Base-by-base conservation (phyloP, 2,113 vertebrate genomes). In the Anoura caudifer region DNA sequence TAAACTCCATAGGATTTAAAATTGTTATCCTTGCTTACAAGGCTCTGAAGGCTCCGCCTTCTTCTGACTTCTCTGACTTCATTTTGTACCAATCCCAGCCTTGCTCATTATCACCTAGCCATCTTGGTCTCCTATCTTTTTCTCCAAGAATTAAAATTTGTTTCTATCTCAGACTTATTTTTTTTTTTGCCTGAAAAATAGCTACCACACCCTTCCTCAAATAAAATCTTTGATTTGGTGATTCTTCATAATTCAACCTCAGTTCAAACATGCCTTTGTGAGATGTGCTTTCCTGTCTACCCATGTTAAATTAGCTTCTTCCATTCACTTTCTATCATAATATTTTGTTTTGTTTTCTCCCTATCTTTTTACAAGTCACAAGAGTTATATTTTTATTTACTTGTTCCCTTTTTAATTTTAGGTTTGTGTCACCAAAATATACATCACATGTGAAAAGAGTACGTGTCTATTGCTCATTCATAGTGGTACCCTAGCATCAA, bases 91-190 rank as follows among this genome's bases (percentile, higher is more conserved):
- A 13, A 17, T n/a, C 15, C 5, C 33, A n/a, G 7, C 1, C 20
- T 52, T 70, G 14, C 1, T 61, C 13, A 19, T 54, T 45, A 24
- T 26, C 28, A 26, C 5, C 33, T 28, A 50, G 45, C 15, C n/a
- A 24, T 41, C 63, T 28, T 67, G 47, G 10, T 31, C 4, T 56
- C 17, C 15, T 33, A 7, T 67, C 0, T 65, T 82, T 65, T 81
- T 90, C 59, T 73, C 26, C 8, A 69, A 79, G 12, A 59, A 92
- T 36, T 77, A 33, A 81, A 61, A 38, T 33, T 93, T 85, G 17
- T 81, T 72, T 89, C 38, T 65, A 38, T 5, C 12, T 41, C 2
- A 61, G 52, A 54, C 6, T 69, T 82, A 0, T 54, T 88, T 84
- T 80, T 75, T 22, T 15, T 20, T n/a, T 26, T 65, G 7, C 5